Conservation (phyloP, 1,140 invertebrate genomes). For the Patella vulgata region DNA sequence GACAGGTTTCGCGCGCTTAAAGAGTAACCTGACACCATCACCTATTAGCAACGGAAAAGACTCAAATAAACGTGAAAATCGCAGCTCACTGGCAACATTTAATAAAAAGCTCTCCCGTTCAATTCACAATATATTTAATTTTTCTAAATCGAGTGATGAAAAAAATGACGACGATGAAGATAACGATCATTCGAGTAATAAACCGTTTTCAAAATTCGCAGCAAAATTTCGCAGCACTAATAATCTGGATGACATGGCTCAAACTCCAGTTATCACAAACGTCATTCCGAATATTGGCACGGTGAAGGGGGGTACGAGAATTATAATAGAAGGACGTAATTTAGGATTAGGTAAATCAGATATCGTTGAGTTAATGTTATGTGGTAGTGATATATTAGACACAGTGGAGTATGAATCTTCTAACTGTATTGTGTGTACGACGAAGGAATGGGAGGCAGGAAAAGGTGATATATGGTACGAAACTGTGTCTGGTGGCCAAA, state of each 20-base stretch:
- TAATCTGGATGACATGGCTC: constrained; percentile 42
- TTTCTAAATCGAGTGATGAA: constrained; percentile 37
- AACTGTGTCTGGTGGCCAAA: constrained; percentile 59
- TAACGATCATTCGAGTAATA: constrained; percentile 9
- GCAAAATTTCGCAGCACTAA: constrained; percentile 24
- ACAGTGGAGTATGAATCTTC: constrained; percentile 60
- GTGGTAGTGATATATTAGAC: constrained; percentile 55
- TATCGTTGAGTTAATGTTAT: constrained; percentile 55
- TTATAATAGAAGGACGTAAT: constrained; percentile 54
- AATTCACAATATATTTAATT: constrained; percentile 56
- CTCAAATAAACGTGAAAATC: constrained; percentile 27
- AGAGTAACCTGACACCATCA: constrained; percentile 37
- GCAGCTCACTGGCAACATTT: constrained; percentile 45
- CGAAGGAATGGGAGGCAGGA: constrained; percentile 48
- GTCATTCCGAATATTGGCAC: constrained; percentile 54
- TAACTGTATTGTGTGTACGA: constrained; percentile 50
- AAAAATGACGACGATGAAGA: constrained; percentile 39
- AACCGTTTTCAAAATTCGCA: constrained; percentile 32
- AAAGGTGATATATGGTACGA: constrained; percentile 57
- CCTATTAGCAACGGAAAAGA: not conserved
- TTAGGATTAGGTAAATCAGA: constrained; percentile 56
- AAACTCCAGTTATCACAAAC: constrained; percentile 47
- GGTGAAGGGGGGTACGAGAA: constrained; percentile 48
- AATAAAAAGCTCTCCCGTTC: constrained; percentile 59
- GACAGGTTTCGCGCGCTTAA: constrained; percentile 41